Evolutionary conservation across 2,797 vertebrate genomes (phyloP), one percentile per base, ranked within the genome.

Genomic region (Brachyrhaphis roseni): DNA sequence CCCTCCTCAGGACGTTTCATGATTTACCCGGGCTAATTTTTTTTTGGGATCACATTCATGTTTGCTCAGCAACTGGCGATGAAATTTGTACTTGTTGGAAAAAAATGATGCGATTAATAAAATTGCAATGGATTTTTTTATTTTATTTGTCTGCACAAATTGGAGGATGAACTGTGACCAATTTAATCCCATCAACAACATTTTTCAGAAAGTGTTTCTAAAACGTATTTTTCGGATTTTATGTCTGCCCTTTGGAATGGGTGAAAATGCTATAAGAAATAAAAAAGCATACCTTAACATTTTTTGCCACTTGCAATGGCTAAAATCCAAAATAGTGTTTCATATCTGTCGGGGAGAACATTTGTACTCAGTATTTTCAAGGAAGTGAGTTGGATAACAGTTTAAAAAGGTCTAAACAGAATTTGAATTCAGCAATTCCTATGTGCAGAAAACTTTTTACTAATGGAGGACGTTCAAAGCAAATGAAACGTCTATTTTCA

Each of bases 11-110:
- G 90, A 90, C 88, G 77, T 80, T 87, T 81, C 84, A 81, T 74
- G 84, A 86, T 90, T 89, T 78, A 89, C 84, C 89, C 77, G 80
- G 87, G 86, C 87, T 88, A 81, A 91, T 91, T 93, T 92, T 84
- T 91, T 66, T 84, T 91, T 64, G 82, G 82, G 84, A 86, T 88
- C 83, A 77, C 81, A 75, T 83, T 86, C 59, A 45, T 41, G 78
- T 77, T 78, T 80, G 80, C 84, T 85, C 51, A 82, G 71, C 49
- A 76, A 15, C 76, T 77, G 79, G 72, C 77, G 43, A 71, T 23
- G 23, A 1, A 55, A 36, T 49, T 20, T 45, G 31, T 36, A 36
- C 36, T 66, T 66, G 36, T 23, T 66, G 36, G 36, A 36, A 5
- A 66, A 36, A 41, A 41, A 66, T 2, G 0, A 31, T n/a, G n/a